Percentiles rank a stretch among this genome's conserved stretches.
These are phyloP conservation scores for Urosaurus nigricauda DNA, from an alignment of 2,797 vertebrate species.

Conservation along the genomic window DNA sequence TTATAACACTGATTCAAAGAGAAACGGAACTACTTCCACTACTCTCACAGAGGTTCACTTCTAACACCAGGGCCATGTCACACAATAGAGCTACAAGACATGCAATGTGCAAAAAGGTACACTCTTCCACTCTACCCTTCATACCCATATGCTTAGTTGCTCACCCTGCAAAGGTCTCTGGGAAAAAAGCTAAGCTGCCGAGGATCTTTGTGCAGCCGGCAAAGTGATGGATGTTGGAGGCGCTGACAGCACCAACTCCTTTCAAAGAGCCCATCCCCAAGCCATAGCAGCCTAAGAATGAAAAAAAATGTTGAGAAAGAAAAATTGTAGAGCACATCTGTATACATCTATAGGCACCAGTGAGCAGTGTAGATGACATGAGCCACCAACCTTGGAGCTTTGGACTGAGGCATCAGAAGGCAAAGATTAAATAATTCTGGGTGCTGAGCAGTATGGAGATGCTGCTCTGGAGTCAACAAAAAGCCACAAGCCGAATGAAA, in stretches of 20 bases:
- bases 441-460: background rate
- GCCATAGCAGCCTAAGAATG: slow-evolving; percentile 89
- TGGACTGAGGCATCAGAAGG: background rate
- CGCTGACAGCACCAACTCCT: slow-evolving; percentile 82
- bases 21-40: background rate
- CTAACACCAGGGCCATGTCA: background rate
- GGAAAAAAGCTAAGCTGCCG: slow-evolving; percentile 91
- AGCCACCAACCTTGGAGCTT: background rate
- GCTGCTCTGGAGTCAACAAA: background rate
- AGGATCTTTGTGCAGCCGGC: slow-evolving; percentile 91
- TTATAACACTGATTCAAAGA: background rate
- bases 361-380: background rate
- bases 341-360: background rate
- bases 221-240: slow-evolving; percentile 89
- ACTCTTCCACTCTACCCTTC: background rate
- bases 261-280: slow-evolving; percentile 89
- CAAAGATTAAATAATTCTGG: background rate
- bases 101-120: background rate
- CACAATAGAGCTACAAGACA: background rate
- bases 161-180: slow-evolving; percentile 89
- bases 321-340: background rate
- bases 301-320: background rate
- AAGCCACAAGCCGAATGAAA: background rate
- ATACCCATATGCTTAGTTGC: slow-evolving; percentile 10
- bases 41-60: background rate